A percentile compares a stretch with the other conserved stretches of the same genome.
Conservation (phyloP, 2,113 vertebrate genomes). For the Benitochromis conjunctus region DNA sequence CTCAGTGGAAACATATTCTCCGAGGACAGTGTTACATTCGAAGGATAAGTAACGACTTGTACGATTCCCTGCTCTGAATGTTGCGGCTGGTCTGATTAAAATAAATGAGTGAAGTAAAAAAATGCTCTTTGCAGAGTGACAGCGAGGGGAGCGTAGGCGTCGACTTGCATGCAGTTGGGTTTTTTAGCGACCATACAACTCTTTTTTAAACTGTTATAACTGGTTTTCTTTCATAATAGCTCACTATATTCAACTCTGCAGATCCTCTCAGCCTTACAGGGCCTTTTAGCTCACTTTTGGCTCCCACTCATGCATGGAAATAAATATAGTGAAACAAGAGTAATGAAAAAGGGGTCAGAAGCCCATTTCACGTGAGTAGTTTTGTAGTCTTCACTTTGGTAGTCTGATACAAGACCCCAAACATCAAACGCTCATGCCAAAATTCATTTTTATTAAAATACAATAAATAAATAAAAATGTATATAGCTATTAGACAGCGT, state of each 20-base stretch:
- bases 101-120: not conserved
- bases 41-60: not conserved
- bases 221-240: not conserved
- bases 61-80: not conserved
- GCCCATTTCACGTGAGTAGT: not conserved
- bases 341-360: not conserved
- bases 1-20: not conserved
- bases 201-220: not conserved
- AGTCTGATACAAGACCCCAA: not conserved
- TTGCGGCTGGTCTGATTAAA: not conserved
- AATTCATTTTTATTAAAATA: fast-evolving
- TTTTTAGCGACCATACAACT: not conserved
- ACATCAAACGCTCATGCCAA: not conserved
- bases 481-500: not conserved
- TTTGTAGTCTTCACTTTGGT: not conserved
- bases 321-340: not conserved
- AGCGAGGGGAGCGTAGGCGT: not conserved
- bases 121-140: not conserved
- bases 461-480: not conserved
- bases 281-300: not conserved
- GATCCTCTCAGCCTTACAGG: not conserved
- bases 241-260: not conserved
- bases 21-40: not conserved
- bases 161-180: not conserved
- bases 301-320: not conserved